These are phyloP conservation scores for Chaetura pelagica DNA, from an alignment of 2,113 vertebrate species.

Conservation along the genomic window DNA sequence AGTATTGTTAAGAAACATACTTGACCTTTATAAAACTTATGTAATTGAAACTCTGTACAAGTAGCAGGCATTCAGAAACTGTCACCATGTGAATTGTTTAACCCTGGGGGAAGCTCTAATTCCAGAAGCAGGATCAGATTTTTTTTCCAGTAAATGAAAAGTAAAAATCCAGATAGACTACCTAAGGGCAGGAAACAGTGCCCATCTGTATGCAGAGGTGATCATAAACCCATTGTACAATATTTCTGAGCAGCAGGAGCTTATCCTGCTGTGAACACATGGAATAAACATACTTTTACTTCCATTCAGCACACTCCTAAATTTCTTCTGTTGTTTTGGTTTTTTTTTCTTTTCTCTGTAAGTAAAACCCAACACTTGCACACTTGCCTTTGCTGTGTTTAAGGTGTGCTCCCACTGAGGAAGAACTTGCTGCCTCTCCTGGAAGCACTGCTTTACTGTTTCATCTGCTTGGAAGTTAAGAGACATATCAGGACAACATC, in stretches of 20 bases:
- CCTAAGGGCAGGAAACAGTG: background rate
- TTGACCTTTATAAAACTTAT: background rate
- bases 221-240: accelerated
- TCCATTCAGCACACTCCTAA: background rate
- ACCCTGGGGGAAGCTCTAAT: background rate
- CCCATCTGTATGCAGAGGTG: background rate
- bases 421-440: background rate
- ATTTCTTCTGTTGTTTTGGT: background rate
- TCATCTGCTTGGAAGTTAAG: background rate
- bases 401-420: background rate
- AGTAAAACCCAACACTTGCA: background rate
- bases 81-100: background rate
- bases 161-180: background rate
- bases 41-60: background rate
- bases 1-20: background rate
- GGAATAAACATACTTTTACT: background rate
- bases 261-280: background rate
- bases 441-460: background rate
- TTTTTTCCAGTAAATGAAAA: constrained; percentile 39
- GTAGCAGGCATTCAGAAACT: background rate
- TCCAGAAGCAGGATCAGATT: background rate
- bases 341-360: background rate
- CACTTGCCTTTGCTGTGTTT: accelerated
- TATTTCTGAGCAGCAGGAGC: background rate
- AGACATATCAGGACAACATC: accelerated